Evolutionary conservation across 2,113 vertebrate species (phyloP), one percentile per base, ranked within the genome.

Genomic region (Sprattus sprattus): DNA sequence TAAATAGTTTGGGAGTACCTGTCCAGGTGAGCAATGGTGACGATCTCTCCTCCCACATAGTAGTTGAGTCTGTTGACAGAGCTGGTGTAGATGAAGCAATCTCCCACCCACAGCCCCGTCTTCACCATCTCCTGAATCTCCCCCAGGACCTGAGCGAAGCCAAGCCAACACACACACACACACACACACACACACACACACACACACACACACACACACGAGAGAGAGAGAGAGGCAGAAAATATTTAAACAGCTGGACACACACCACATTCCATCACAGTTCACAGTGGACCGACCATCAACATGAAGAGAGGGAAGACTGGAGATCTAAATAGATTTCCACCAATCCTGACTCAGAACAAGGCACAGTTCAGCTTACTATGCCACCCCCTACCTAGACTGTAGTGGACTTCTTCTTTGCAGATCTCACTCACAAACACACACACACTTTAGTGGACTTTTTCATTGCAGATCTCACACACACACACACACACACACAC

Each of bases 71-170:
- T 96, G 95, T 99, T 99, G 87, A 99, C 98, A 88, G 98, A 99
- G 94, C 98, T 99, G 90, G 98, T 99, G 92, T 99, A 99, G 94
- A 99, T 99, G 91, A 99, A 99, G 91, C 98, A 99, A 90, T 99
- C 98, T 0, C 98, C 98, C 0, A 99, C 98, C 98, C 98, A 99
- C 80, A 99, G 93, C 1, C 98, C 98, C 6, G 98, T 99, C 94
- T 97, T 99, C 82, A 99, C 98, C 84, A 99, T 97, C 92, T 99
- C 98, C 92, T 99, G 98, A 90, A 99, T 99, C 92, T 99, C 98
- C 92, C 98, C 98, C 85, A 97, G 97, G 91, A 99, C 98, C 98
- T 99, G 89, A 18, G 89, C 3, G 64, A 2, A 71, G 64, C 7
- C 44, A 84, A n/a, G n/a, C n/a, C n/a, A n/a, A n/a, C 83, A 86